Evolutionary conservation across 2,888 invertebrate species (phyloP).

Genomic region (Cephus pygmeus): DNA sequence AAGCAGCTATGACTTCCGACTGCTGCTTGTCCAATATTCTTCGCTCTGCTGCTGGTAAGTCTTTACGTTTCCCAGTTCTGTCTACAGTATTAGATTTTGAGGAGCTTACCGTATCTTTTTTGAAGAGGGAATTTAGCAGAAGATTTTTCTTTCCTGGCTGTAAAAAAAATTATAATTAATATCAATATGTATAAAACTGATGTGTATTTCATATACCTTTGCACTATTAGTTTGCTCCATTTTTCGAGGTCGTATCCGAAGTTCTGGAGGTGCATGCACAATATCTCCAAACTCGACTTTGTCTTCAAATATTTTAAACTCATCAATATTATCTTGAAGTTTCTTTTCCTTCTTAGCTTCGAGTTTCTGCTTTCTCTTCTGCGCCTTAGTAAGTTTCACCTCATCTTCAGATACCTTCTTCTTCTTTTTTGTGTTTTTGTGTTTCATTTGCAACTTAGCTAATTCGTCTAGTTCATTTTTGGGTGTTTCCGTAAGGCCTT

Average conservation of each 20-base stretch:
- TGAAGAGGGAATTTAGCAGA: constrained; percentile 70
- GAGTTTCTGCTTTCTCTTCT: constrained; percentile 69
- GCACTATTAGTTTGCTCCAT: constrained; percentile 63
- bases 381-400: constrained; percentile 67
- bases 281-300: constrained; percentile 80
- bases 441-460: constrained; percentile 62
- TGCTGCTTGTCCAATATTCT: constrained; percentile 72
- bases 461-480: constrained; percentile 70
- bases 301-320: constrained; percentile 71
- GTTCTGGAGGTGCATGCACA: constrained; percentile 78
- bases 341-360: constrained; percentile 67
- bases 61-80: constrained; percentile 72
- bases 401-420: constrained; percentile 35
- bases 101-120: constrained; percentile 24
- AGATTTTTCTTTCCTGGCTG: constrained; percentile 76
- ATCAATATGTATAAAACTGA: background rate
- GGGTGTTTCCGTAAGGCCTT: constrained; percentile 66
- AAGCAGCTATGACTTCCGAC: constrained; percentile 71
- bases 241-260: constrained; percentile 69
- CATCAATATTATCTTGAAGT: constrained; percentile 60
- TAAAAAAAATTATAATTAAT: constrained; percentile 38
- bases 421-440: constrained; percentile 58
- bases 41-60: constrained; percentile 71
- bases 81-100: constrained; percentile 52
- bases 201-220: constrained; percentile 60